Percentiles rank a stretch among this genome's conserved stretches.
These are phyloP conservation scores for Leucosticte australis DNA, from an alignment of 2,113 vertebrate genomes.

Conservation along the genomic window DNA sequence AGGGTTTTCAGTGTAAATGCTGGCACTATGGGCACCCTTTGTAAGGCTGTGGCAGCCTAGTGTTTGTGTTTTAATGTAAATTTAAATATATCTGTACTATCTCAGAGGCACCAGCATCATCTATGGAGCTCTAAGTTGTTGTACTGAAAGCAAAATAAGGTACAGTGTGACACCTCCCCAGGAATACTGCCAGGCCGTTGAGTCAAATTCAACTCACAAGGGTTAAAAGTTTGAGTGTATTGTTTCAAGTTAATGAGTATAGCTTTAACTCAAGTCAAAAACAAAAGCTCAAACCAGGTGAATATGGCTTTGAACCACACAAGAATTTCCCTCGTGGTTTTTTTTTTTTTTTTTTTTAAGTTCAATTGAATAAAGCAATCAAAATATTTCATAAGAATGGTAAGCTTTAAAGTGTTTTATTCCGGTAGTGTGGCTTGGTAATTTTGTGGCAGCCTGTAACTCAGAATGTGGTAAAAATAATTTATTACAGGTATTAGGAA, in stretches of 20 bases:
- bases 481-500: slow-evolving; percentile 59
- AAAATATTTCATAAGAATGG: slow-evolving; percentile 58
- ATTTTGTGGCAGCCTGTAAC: slow-evolving; percentile 27
- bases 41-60: neutral
- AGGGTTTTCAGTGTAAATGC: neutral
- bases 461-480: slow-evolving; percentile 47
- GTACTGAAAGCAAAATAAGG: neutral
- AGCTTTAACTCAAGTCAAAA: slow-evolving; percentile 49
- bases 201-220: slow-evolving; percentile 25
- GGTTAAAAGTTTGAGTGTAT: slow-evolving; percentile 31
- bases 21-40: neutral
- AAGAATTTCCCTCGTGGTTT: slow-evolving; percentile 25
- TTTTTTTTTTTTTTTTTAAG: neutral
- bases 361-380: slow-evolving; percentile 63
- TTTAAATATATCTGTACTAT: neutral
- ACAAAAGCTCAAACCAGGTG: slow-evolving; percentile 35
- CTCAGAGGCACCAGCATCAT: neutral
- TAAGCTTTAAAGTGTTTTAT: slow-evolving; percentile 60
- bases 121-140: neutral
- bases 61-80: neutral
- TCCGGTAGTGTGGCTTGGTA: slow-evolving; percentile 26
- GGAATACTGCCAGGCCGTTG: neutral
- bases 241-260: slow-evolving; percentile 49
- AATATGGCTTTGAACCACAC: slow-evolving; percentile 38
- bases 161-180: neutral